A percentile compares a stretch with the other conserved stretches of the same genome.
phyloP scores from a whole-genome alignment of 2,888 invertebrate genomes.

The Dicycla oo region DNA sequence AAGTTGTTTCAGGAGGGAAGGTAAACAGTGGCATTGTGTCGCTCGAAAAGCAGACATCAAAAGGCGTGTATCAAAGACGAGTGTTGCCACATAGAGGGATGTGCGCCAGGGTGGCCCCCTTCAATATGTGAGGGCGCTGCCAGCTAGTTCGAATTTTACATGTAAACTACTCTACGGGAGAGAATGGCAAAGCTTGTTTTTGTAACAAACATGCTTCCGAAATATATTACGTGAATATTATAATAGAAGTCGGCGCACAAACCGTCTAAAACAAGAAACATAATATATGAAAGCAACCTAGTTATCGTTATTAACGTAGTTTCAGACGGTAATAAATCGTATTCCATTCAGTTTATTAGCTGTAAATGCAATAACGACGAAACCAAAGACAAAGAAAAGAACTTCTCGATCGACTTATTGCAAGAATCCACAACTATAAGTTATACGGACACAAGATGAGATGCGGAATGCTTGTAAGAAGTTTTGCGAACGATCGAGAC shows the following conservation, averaged over 20 bases:
- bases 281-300: background rate
- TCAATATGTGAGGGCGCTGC: conserved; percentile 77
- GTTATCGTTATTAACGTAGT: conserved; percentile 13
- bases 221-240: conserved; percentile 50
- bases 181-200: conserved; percentile 60
- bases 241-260: conserved; percentile 4
- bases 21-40: conserved; percentile 84
- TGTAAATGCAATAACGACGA: conserved; percentile 50
- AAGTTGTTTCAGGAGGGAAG: conserved; percentile 80
- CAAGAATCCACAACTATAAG: conserved; percentile 63
- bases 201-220: conserved; percentile 52
- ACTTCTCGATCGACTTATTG: conserved; percentile 57
- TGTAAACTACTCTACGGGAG: conserved; percentile 67
- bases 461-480: conserved; percentile 67
- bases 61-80: conserved; percentile 87
- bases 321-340: conserved; percentile 28
- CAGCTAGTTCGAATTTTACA: conserved; percentile 82
- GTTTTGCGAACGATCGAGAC: conserved; percentile 68
- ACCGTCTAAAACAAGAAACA: conserved; percentile 23
- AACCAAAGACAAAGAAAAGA: conserved; percentile 52
- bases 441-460: conserved; percentile 63
- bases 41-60: conserved; percentile 84
- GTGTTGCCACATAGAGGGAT: conserved; percentile 78
- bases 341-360: conserved; percentile 31
- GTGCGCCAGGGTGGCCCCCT: conserved; percentile 77